Percentiles rank a stretch among this genome's conserved stretches.
Evolutionary conservation across 2,888 invertebrate species (phyloP).

Genomic region (Apodemia mormo): DNA sequence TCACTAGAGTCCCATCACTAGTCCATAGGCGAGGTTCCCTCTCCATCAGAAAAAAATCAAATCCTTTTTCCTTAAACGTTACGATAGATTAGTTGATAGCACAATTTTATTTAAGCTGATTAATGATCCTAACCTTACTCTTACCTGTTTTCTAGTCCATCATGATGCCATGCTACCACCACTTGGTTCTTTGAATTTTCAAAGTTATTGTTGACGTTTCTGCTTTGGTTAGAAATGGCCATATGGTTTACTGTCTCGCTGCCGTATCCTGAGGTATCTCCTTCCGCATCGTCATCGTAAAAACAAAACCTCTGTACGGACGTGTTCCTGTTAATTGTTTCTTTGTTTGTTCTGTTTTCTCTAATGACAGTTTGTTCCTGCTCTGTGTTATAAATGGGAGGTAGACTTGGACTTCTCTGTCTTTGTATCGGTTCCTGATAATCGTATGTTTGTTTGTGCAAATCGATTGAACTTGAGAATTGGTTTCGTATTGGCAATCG

Average conservation of each 20-base stretch:
- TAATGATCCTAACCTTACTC: neutral
- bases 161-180: slow-evolving; percentile 73
- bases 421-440: slow-evolving; percentile 70
- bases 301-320: slow-evolving; percentile 72
- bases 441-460: slow-evolving; percentile 69
- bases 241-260: slow-evolving; percentile 87
- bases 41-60: no score
- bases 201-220: slow-evolving; percentile 47
- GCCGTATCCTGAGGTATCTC: slow-evolving; percentile 92
- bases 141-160: slow-evolving; percentile 63
- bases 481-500: slow-evolving; percentile 70
- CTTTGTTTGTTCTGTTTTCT: slow-evolving; percentile 53
- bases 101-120: no score
- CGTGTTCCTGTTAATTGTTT: slow-evolving; percentile 61
- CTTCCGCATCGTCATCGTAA: slow-evolving; percentile 82
- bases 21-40: no score
- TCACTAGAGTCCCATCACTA: no score
- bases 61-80: no score
- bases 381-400: slow-evolving; percentile 81
- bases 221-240: slow-evolving; percentile 52
- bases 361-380: slow-evolving; percentile 59
- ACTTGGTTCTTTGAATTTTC: slow-evolving; percentile 48
- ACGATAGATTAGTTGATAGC: no score
- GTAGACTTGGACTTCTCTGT: slow-evolving; percentile 85
- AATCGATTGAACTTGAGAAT: slow-evolving; percentile 73